Conservation (phyloP, 1,140 invertebrate species). For the Geopemphigus sp. region DNA sequence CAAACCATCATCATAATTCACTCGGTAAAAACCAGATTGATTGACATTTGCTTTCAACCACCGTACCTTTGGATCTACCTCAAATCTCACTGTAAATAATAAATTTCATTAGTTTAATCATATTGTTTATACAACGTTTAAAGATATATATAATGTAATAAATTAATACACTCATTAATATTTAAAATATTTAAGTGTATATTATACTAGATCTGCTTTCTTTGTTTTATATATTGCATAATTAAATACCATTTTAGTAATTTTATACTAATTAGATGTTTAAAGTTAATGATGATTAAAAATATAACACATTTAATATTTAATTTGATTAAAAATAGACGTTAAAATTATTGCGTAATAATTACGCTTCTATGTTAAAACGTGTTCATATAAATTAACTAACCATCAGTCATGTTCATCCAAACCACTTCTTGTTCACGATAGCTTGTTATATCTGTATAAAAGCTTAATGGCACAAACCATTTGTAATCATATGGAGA, state of each 20-base stretch:
- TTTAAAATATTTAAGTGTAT: no score
- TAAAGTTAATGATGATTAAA: no score
- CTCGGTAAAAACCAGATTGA: constrained; percentile 81
- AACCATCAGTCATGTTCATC: constrained; percentile 75
- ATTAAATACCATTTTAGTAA: no score
- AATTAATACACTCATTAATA: no score
- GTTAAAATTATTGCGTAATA: background rate
- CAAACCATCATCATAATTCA: constrained; percentile 76
- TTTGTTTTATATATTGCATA: no score
- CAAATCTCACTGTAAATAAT: constrained; percentile 63
- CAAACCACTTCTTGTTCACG: constrained; percentile 61
- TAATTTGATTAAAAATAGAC: background rate
- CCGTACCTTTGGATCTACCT: constrained; percentile 62
- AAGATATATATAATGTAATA: no score
- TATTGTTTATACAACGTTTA: background rate
- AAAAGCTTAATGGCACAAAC: constrained; percentile 75
- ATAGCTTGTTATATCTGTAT: constrained; percentile 61
- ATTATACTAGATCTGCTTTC: no score
- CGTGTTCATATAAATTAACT: constrained; percentile 47
- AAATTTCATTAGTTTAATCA: background rate
- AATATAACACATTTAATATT: background rate
- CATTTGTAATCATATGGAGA: constrained; percentile 65
- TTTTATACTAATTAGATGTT: no score
- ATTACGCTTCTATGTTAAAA: background rate
- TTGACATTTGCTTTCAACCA: constrained; percentile 88